Evolutionary conservation across 2,888 invertebrate species (phyloP).

Genomic region (Andrena minutula): DNA sequence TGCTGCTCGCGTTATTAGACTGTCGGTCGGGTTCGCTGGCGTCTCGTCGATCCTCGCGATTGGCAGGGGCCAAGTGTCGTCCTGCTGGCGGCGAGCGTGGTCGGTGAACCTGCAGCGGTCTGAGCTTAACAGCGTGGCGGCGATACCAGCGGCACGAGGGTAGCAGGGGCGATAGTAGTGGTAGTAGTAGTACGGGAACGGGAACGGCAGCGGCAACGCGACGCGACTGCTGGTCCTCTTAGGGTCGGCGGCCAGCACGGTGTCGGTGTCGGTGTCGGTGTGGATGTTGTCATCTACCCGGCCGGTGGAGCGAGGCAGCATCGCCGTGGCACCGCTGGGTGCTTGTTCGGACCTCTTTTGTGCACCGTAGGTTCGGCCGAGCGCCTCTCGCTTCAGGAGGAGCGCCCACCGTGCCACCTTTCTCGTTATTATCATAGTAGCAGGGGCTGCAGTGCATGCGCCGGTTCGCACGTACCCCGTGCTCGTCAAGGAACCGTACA

Average conservation of each 20-base stretch:
- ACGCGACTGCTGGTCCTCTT: conserved; percentile 58
- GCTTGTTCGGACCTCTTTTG: conserved; percentile 58
- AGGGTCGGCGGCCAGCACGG: conserved; percentile 58
- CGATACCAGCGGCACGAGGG: conserved; percentile 50
- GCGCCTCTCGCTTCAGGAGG: conserved; percentile 70
- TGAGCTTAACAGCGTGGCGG: conserved; percentile 43
- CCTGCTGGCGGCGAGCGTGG: conserved; percentile 37
- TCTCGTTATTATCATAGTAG: conserved; percentile 75
- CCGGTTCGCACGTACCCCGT: conserved; percentile 69
- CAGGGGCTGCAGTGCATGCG: conserved; percentile 69
- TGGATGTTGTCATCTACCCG: conserved; percentile 59
- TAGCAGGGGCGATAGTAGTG: conserved; percentile 39
- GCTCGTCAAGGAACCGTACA: conserved; percentile 71
- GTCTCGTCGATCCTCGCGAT: conserved; percentile 23
- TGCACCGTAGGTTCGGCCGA: conserved; percentile 64
- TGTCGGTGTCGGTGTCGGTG: conserved; percentile 47
- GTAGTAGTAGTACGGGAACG: conserved; percentile 34
- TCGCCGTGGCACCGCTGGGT: conserved; percentile 55
- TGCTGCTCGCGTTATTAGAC: not conserved
- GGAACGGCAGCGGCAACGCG: conserved; percentile 55
- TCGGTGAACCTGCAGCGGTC: conserved; percentile 41
- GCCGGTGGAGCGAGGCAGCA: conserved; percentile 63
- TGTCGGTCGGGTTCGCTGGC: not conserved
- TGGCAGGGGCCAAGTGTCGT: conserved; percentile 22
- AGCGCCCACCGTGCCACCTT: conserved; percentile 71